A percentile compares a stretch with the other conserved stretches of the same genome.
Conservation (phyloP, 2,888 invertebrate species). For the Zhengitettix transpicula region DNA sequence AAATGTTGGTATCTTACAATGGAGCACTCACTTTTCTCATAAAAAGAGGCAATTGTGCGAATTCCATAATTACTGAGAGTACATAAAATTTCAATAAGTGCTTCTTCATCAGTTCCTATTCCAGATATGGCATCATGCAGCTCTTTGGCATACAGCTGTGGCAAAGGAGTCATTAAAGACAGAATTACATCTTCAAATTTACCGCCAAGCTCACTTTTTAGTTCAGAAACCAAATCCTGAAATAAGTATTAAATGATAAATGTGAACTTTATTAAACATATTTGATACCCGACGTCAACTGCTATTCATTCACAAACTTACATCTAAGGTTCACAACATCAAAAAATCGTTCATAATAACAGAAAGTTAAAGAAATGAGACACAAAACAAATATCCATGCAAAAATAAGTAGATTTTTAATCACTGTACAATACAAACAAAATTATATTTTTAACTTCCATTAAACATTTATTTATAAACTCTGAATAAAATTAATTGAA, state of each 20-base stretch:
- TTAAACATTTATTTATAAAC: no score
- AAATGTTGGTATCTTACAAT: no score
- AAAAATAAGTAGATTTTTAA: no score
- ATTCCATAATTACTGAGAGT: conserved; percentile 82
- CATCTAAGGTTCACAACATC: no score
- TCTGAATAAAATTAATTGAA: no score
- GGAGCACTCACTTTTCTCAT: conserved; percentile 50
- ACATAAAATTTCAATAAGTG: conserved; percentile 83
- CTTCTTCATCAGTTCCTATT: conserved; percentile 76
- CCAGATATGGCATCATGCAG: conserved; percentile 76
- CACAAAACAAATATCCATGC: no score
- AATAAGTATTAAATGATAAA: not conserved
- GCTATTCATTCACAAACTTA: not conserved
- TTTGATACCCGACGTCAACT: not conserved
- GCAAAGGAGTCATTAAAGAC: conserved; percentile 78
- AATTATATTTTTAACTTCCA: no score
- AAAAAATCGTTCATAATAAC: no score
- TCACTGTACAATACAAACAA: no score
- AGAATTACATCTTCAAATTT: conserved; percentile 79
- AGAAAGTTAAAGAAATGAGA: no score
- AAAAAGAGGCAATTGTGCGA: conserved; percentile 66
- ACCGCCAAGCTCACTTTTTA: conserved; percentile 79
- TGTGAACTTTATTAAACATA: not conserved
- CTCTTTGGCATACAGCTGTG: conserved; percentile 82
- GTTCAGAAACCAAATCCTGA: conserved; percentile 58